These are phyloP conservation scores for Lapara coniferarum DNA, from an alignment of 2,888 invertebrate species.

Conservation along the genomic window DNA sequence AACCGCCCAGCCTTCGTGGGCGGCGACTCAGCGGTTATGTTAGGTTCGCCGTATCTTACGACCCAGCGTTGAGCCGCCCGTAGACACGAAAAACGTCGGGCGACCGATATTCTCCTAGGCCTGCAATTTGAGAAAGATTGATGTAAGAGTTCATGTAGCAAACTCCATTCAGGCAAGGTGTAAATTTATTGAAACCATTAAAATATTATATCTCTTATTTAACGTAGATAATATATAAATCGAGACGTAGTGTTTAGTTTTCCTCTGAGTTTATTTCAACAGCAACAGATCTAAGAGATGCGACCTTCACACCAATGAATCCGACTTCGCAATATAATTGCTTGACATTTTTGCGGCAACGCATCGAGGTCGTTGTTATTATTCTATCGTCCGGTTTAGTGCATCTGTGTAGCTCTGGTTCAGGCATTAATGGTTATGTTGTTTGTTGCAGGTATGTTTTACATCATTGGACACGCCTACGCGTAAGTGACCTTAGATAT, in stretches of 20 bases:
- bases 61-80: too few relatives aligned
- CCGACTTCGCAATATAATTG: slow-evolving; percentile 45
- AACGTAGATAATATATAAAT: too few relatives aligned
- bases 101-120: too few relatives aligned
- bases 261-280: neutral
- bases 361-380: slow-evolving; percentile 54
- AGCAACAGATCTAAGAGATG: slow-evolving; percentile 19
- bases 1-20: too few relatives aligned
- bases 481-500: slow-evolving; percentile 25
- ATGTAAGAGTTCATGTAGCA: too few relatives aligned
- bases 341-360: slow-evolving; percentile 41
- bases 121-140: too few relatives aligned
- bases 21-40: too few relatives aligned
- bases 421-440: slow-evolving; percentile 48
- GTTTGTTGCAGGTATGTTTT: slow-evolving; percentile 40
- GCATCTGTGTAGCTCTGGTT: slow-evolving; percentile 41
- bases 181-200: too few relatives aligned
- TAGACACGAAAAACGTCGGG: too few relatives aligned
- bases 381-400: slow-evolving; percentile 46
- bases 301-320: slow-evolving; percentile 34
- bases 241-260: neutral
- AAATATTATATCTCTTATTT: too few relatives aligned
- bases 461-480: slow-evolving; percentile 41
- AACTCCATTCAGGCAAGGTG: too few relatives aligned
- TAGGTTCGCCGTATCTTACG: too few relatives aligned